Percentiles rank a stretch among this genome's conserved stretches.
Conservation (phyloP, 1,140 invertebrate genomes). For the Brachionus rubens region DNA sequence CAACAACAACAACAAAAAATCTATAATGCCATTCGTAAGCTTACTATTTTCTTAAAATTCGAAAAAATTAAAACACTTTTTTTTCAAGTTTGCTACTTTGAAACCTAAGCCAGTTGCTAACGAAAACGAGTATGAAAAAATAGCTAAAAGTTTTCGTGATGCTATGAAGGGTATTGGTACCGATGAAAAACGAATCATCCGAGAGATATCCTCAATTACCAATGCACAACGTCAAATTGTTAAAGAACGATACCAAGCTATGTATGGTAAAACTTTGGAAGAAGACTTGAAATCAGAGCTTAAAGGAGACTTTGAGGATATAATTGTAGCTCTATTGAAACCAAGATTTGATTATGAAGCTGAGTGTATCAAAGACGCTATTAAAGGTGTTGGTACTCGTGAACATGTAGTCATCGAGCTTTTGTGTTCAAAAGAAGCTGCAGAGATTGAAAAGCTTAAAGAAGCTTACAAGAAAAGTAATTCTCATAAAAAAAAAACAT, state of each 20-base stretch:
- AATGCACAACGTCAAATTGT: too few relatives aligned
- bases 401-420: not conserved
- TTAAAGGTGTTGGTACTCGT: constrained; percentile 55
- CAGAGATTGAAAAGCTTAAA: too few relatives aligned
- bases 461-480: not conserved
- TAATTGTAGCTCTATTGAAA: too few relatives aligned
- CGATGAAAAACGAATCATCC: constrained; percentile 55
- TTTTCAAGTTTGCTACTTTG: not conserved
- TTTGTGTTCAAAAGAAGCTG: constrained; percentile 4
- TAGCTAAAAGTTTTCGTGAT: constrained; percentile 48
- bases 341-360: too few relatives aligned
- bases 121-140: not conserved
- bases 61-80: not conserved
- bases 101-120: not conserved
- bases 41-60: not conserved
- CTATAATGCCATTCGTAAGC: not conserved
- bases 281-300: too few relatives aligned
- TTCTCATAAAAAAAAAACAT: not conserved
- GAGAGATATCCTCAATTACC: too few relatives aligned
- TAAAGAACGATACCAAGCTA: too few relatives aligned
- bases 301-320: too few relatives aligned
- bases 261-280: too few relatives aligned
- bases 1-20: too few relatives aligned
- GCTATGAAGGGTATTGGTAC: constrained; percentile 56
- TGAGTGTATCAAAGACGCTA: too few relatives aligned